Conservation (phyloP, 2,888 invertebrate genomes). For the Dusona sp. region DNA sequence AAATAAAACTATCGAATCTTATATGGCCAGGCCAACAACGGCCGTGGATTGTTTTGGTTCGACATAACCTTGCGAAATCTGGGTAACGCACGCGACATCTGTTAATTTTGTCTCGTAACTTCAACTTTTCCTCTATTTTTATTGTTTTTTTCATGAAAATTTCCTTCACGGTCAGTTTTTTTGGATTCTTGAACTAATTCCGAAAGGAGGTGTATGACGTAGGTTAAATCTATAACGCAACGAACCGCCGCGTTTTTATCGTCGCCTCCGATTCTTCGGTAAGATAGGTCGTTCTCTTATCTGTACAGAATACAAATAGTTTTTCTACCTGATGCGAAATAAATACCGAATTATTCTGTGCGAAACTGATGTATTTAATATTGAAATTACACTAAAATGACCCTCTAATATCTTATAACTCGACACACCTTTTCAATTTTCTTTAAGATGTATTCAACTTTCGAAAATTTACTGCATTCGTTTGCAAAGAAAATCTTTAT, state of each 20-base stretch:
- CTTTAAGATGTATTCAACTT: too few relatives aligned
- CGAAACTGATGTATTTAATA: too few relatives aligned
- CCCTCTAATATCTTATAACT: too few relatives aligned
- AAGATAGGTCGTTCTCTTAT: not conserved
- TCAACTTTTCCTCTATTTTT: slow-evolving; percentile 9
- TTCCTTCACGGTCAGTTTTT: not conserved
- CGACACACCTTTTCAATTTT: too few relatives aligned
- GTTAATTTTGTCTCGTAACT: slow-evolving; percentile 13
- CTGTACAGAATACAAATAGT: too few relatives aligned
- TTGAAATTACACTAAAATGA: too few relatives aligned
- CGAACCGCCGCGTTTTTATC: not conserved
- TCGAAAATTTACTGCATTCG: not conserved
- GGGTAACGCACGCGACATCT: slow-evolving; percentile 47
- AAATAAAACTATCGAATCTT: slow-evolving; percentile 63
- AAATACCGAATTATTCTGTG: too few relatives aligned
- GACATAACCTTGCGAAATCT: slow-evolving; percentile 70
- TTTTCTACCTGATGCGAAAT: too few relatives aligned
- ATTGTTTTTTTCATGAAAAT: not conserved
- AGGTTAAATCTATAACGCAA: not conserved
- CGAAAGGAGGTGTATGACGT: not conserved
- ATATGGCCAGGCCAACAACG: slow-evolving; percentile 66
- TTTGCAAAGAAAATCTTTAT: not conserved
- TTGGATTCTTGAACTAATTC: not conserved
- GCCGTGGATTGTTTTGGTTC: slow-evolving; percentile 69
- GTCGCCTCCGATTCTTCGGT: not conserved